Base-by-base conservation (phyloP, 2,113 vertebrate species). In the Brachyistius frenatus region DNA sequence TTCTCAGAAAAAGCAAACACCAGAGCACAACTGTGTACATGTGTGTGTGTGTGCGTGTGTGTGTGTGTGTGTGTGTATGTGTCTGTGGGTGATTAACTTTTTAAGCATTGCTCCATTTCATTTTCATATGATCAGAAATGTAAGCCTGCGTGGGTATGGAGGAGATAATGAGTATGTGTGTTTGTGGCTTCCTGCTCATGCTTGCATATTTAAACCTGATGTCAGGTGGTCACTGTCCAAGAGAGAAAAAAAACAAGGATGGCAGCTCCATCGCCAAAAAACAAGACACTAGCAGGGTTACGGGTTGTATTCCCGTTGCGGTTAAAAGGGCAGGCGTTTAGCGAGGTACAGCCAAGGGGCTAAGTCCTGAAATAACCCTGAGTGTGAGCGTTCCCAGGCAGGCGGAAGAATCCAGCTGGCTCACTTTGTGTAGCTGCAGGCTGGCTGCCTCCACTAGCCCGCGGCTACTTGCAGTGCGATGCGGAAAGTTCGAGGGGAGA, bases 351-450 rank as follows among this genome's bases (percentile, higher is more conserved):
- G 73, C 85, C 78, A 54, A 33, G 15, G 23, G 70, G 78, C 69
- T 33, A 47, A 15, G 66, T 70, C 66, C 81, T 72, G 53, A 75
- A 87, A 80, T 74, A 84, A 75, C 55, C 39, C 13, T 65, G 63
- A 60, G 66, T 2, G 66, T 37, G 33, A 63, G 58, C 52, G 39
- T 86, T 75, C 76, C 69, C 77, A 67, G 49, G 23, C 46, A 41
- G 16, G 54, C 46, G 33, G 55, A 70, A 49, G 58, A 65, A 64
- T 73, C 73, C 78, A 71, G 46, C 36, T 49, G 65, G 73, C 44
- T 35, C 54, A 23, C 49, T 35, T 35, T 36, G 14, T 32, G 64
- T 62, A 71, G 70, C 79, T 83, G 57, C 35, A 50, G 68, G 37
- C 50, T 52, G 55, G 66, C 66, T 63, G 66, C 56, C 46, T 3